A percentile compares a stretch with the other conserved stretches of the same genome.
Conservation (phyloP, 1,140 invertebrate species). For the Campoletis sonorensis region DNA sequence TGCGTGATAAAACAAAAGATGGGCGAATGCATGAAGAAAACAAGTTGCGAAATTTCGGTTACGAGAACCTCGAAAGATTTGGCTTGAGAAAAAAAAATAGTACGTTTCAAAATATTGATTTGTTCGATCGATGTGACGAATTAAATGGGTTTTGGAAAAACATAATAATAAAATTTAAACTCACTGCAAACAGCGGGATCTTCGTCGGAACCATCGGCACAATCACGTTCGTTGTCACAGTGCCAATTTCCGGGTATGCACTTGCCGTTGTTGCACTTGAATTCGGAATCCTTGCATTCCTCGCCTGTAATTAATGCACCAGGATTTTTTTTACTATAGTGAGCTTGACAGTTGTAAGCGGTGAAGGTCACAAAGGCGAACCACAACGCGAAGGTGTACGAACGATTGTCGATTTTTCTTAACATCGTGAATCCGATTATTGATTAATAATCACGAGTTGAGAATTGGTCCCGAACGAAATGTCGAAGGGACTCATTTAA, state of each 20-base stretch:
- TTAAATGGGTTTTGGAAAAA: conserved; percentile 6
- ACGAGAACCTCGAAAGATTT: too few species aligned
- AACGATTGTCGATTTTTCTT: conserved; percentile 7
- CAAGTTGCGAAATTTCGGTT: too few species aligned
- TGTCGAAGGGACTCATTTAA: background rate
- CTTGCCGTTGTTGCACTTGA: conserved; percentile 83
- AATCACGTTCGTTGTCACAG: conserved; percentile 88
- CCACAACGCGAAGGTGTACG: conserved; percentile 54
- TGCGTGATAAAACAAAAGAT: background rate
- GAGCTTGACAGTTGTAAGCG: background rate
- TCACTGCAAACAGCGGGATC: conserved; percentile 82
- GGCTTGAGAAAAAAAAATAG: too few species aligned
- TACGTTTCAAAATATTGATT: conserved; percentile 1
- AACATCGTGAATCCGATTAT: background rate
- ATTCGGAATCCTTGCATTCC: conserved; percentile 82
- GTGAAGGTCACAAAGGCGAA: conserved; percentile 45
- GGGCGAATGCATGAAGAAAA: background rate
- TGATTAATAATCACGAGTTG: conserved; percentile 4
- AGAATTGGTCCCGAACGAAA: too few species aligned
- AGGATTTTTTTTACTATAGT: conserved; percentile 43
- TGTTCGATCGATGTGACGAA: background rate
- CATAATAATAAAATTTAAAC: conserved; percentile 67
- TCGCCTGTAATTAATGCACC: conserved; percentile 76
- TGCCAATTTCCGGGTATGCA: conserved; percentile 88
- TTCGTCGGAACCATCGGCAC: conserved; percentile 86